Conservation (phyloP, 2,888 invertebrate genomes). For the Oconnorella tubifera region DNA sequence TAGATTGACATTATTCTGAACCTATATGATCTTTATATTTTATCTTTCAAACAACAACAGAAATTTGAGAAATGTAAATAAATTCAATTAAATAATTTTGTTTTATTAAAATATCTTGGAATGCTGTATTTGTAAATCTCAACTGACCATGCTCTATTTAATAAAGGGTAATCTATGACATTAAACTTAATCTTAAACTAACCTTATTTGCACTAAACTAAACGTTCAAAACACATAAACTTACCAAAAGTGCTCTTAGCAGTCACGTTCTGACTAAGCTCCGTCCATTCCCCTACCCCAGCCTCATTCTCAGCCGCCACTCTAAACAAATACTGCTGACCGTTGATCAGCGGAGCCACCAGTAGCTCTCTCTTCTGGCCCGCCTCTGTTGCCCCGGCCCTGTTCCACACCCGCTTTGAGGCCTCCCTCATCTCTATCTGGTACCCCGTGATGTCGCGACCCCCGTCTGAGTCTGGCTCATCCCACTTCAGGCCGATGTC, state of each 20-base stretch:
- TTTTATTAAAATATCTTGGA: not conserved
- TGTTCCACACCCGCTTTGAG: constrained; percentile 71
- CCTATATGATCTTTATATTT: no score
- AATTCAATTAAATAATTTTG: not conserved
- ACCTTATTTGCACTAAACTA: not conserved
- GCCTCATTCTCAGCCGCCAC: constrained; percentile 72
- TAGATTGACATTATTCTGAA: no score
- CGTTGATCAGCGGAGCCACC: constrained; percentile 29
- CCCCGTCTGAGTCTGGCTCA: constrained; percentile 48
- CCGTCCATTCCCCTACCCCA: constrained; percentile 46
- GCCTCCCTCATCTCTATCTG: constrained; percentile 60
- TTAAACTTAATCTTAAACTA: not conserved
- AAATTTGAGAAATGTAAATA: not conserved
- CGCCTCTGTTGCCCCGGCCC: constrained; percentile 39
- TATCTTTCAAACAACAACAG: no score
- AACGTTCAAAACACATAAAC: no score
- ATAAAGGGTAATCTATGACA: not conserved
- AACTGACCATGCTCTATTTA: not conserved
- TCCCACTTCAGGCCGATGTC: constrained; percentile 43
- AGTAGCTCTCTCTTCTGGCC: constrained; percentile 30
- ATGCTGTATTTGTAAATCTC: not conserved
- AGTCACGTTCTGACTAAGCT: constrained; percentile 44
- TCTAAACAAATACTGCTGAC: constrained; percentile 71
- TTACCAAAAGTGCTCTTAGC: constrained; percentile 34
- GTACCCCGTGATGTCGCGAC: constrained; percentile 49